Evolutionary conservation across 2,113 vertebrate genomes (phyloP).

Genomic region (Thamnaconus septentrionalis): DNA sequence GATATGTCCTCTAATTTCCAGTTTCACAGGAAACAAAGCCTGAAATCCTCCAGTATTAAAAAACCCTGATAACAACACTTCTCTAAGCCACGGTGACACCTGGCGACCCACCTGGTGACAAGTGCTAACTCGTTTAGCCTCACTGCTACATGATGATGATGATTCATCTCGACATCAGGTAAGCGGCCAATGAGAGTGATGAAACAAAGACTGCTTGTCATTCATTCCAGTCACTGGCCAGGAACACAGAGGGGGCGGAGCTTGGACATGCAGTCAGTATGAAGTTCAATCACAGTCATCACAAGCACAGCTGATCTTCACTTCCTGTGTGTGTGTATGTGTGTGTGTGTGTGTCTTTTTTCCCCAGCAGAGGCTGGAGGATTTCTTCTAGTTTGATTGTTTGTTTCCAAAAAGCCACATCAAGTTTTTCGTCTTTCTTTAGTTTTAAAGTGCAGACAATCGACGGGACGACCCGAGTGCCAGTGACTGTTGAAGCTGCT

Average conservation of each 20-base stretch:
- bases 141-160: too few relatives aligned
- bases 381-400: slow-evolving; percentile 5
- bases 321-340: slow-evolving; percentile 36
- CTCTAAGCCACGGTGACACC: too few relatives aligned
- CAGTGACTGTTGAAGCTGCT: slow-evolving; percentile 60
- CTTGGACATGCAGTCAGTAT: slow-evolving; percentile 11
- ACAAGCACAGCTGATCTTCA: slow-evolving; percentile 42
- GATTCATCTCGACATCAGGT: too few relatives aligned
- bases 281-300: slow-evolving; percentile 54
- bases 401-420: slow-evolving; percentile 27
- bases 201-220: not conserved
- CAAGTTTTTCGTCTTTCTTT: slow-evolving; percentile 8
- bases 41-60: not conserved
- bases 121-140: too few relatives aligned
- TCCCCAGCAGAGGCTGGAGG: slow-evolving; percentile 39
- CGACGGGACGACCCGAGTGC: slow-evolving; percentile 74
- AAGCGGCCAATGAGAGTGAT: slow-evolving; percentile 33
- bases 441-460: slow-evolving; percentile 74
- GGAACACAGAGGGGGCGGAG: not conserved
- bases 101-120: not conserved
- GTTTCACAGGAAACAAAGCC: slow-evolving; percentile 10
- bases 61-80: not conserved
- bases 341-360: slow-evolving; percentile 25
- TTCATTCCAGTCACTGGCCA: slow-evolving; percentile 19
- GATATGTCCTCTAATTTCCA: slow-evolving; percentile 10